phyloP scores from a whole-genome alignment of 2,888 invertebrate species.

The Resseliella maxima region DNA sequence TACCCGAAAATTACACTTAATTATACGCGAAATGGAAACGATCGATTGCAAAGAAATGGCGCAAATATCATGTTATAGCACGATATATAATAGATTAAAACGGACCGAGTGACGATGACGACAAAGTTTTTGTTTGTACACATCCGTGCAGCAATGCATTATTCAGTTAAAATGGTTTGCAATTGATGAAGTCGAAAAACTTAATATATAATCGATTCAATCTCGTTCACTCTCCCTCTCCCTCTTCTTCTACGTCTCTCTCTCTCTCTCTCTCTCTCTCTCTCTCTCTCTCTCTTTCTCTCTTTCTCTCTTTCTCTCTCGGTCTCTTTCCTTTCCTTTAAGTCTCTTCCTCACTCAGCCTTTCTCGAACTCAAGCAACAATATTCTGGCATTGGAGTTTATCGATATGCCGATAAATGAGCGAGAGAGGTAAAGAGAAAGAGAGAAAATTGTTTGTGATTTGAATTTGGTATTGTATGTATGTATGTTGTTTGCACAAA shows the following conservation, averaged over 20 bases:
- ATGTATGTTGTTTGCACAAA: neutral
- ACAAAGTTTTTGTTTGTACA: conserved; percentile 6
- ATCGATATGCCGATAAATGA: neutral
- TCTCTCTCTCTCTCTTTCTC: too few species aligned
- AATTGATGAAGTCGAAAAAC: neutral
- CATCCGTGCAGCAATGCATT: neutral
- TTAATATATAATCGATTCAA: too few species aligned
- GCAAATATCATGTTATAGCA: too few species aligned
- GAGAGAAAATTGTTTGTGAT: neutral
- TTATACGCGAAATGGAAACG: neutral
- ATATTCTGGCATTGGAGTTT: neutral
- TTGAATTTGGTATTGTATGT: neutral
- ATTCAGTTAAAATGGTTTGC: neutral
- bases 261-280: too few species aligned
- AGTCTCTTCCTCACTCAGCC: too few species aligned
- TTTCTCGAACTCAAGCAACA: too few species aligned
- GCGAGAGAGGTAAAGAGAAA: neutral
- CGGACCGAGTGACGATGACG: neutral
- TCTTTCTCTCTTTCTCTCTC: too few species aligned
- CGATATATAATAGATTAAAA: neutral
- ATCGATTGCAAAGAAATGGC: neutral
- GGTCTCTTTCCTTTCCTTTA: too few species aligned
- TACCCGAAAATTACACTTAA: neutral
- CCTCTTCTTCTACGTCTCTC: too few species aligned
- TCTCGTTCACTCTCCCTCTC: too few species aligned